Conservation (phyloP, 1,140 invertebrate species). For the Cotesia glomerata region DNA sequence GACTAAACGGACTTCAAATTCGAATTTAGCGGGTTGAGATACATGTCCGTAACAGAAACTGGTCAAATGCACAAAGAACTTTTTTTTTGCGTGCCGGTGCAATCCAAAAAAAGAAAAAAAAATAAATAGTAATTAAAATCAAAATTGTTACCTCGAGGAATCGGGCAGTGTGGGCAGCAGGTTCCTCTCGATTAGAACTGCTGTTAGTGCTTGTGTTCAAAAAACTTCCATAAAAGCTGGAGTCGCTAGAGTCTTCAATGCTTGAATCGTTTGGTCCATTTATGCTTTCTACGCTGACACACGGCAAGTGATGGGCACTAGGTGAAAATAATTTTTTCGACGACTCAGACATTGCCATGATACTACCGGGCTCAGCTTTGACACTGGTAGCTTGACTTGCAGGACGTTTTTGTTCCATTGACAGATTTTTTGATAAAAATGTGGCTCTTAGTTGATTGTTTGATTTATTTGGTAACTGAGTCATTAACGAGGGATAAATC, state of each 20-base stretch:
- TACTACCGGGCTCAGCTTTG: conserved; percentile 70
- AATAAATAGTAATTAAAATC: conserved; percentile 9
- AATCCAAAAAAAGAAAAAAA: neutral
- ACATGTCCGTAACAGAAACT: too few relatives aligned
- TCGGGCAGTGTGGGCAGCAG: conserved; percentile 22
- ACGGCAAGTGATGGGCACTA: conserved; percentile 43
- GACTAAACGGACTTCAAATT: too few relatives aligned
- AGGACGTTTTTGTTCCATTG: conserved; percentile 50
- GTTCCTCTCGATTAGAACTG: conserved; percentile 46
- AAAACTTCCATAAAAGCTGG: conserved; percentile 60
- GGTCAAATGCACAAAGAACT: too few relatives aligned
- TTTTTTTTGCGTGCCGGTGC: too few relatives aligned
- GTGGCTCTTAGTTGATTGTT: conserved; percentile 8
- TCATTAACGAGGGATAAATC: conserved; percentile 60
- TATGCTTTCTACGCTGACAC: conserved; percentile 43
- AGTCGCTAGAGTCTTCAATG: conserved; percentile 56
- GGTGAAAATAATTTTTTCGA: conserved; percentile 64
- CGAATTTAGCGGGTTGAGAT: too few relatives aligned
- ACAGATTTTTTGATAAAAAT: conserved; percentile 26
- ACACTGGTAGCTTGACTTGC: conserved; percentile 68
- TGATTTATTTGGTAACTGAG: conserved; percentile 37
- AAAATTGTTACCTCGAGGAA: neutral
- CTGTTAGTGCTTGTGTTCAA: conserved; percentile 52
- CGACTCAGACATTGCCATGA: conserved; percentile 63
- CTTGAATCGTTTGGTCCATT: conserved; percentile 40